phyloP scores from a whole-genome alignment of 2,888 invertebrate genomes.

The Hoplodrina ambigua region DNA sequence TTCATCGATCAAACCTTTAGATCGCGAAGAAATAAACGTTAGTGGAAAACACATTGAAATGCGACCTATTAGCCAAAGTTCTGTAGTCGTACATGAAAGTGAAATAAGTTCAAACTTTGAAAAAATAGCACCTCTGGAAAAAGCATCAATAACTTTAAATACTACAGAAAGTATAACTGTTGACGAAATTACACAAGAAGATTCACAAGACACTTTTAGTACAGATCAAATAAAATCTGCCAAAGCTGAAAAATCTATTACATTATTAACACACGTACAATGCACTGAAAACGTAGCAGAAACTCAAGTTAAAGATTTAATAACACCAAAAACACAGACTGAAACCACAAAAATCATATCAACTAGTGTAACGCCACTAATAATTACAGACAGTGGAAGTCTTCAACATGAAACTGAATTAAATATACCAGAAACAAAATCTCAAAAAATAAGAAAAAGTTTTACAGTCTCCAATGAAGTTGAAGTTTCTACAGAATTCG shows the following conservation, averaged over 20 bases:
- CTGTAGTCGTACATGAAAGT: slow-evolving; percentile 76
- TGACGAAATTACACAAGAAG: slow-evolving; percentile 81
- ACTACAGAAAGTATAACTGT: slow-evolving; percentile 78
- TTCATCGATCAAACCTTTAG: slow-evolving; percentile 54
- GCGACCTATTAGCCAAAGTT: slow-evolving; percentile 74
- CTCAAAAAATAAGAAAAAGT: slow-evolving; percentile 75
- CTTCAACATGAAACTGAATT: slow-evolving; percentile 83
- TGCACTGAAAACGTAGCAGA: slow-evolving; percentile 81
- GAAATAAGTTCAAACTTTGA: slow-evolving; percentile 72
- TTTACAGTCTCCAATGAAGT: slow-evolving; percentile 78
- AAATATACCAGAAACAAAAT: slow-evolving; percentile 70
- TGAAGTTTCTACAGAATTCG: slow-evolving; percentile 77
- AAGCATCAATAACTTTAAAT: slow-evolving; percentile 71
- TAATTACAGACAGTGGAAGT: slow-evolving; percentile 80
- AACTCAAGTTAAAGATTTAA: slow-evolving; percentile 74
- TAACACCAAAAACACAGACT: slow-evolving; percentile 67
- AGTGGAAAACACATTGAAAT: slow-evolving; percentile 70
- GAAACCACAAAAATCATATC: slow-evolving; percentile 76
- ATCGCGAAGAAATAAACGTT: slow-evolving; percentile 65
- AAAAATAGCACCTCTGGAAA: slow-evolving; percentile 64
- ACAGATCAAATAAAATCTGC: slow-evolving; percentile 70
- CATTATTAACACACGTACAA: slow-evolving; percentile 80
- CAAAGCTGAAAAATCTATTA: slow-evolving; percentile 75
- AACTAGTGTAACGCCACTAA: slow-evolving; percentile 77
- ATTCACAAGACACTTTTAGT: slow-evolving; percentile 71